A percentile compares a stretch with the other conserved stretches of the same genome.
Conservation (phyloP, 2,888 invertebrate genomes). For the Leptogaster cylindrica region DNA sequence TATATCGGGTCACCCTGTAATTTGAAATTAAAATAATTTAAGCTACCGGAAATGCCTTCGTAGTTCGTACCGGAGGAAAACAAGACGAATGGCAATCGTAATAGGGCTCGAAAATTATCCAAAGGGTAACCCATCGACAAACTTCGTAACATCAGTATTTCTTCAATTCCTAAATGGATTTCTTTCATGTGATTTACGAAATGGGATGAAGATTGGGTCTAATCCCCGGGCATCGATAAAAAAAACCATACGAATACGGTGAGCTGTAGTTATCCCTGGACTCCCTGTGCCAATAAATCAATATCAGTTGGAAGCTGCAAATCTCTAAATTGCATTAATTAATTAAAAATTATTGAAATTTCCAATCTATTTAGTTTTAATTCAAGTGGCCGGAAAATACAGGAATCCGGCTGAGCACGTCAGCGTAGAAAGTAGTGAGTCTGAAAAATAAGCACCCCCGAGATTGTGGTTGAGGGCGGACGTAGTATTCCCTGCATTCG, state of each 20-base stretch:
- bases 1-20: too few relatives aligned
- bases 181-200: conserved; percentile 31
- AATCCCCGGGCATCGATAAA: conserved; percentile 26
- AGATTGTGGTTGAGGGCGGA: not conserved
- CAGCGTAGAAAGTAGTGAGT: too few relatives aligned
- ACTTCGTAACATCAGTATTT: too few relatives aligned
- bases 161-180: conserved; percentile 4
- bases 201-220: conserved; percentile 26
- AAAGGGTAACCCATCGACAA: too few relatives aligned
- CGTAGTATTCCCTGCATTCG: not conserved
- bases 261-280: not conserved
- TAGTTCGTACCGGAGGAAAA: too few relatives aligned
- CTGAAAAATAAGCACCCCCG: not conserved
- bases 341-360: conserved; percentile 11
- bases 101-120: too few relatives aligned
- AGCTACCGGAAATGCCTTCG: too few relatives aligned
- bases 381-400: not conserved
- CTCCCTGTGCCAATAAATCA: not conserved
- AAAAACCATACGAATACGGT: not conserved
- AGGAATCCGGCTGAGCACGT: too few relatives aligned
- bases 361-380: not conserved
- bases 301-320: not conserved
- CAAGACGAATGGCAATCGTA: too few relatives aligned
- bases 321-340: not conserved
- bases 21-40: too few relatives aligned